Evolutionary conservation across 2,888 invertebrate species (phyloP).

Genomic region (Cephus runcator): DNA sequence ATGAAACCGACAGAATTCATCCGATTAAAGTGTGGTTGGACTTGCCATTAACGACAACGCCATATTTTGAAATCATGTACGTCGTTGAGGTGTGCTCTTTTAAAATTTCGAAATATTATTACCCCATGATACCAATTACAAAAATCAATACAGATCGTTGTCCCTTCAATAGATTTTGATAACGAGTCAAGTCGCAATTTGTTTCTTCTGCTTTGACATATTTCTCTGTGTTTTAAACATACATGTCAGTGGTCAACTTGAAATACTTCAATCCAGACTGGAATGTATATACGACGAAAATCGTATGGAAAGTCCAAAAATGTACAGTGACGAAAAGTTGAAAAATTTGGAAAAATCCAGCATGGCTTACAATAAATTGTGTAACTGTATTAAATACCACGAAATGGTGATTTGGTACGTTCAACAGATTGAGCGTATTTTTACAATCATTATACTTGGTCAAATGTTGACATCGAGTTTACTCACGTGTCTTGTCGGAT

Average conservation of each 20-base stretch:
- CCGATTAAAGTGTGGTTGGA: constrained; percentile 40
- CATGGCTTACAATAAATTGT: constrained; percentile 17
- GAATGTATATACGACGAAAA: constrained; percentile 21
- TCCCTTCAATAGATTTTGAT: constrained; percentile 28
- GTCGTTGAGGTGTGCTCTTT: constrained; percentile 24
- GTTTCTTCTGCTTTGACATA: constrained; percentile 42
- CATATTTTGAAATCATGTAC: constrained; percentile 37
- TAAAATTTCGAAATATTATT: no score
- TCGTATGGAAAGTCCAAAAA: not conserved
- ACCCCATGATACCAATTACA: no score
- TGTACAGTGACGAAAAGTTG: not conserved
- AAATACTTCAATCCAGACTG: constrained; percentile 33
- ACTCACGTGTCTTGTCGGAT: constrained; percentile 35
- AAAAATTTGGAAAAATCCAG: not conserved
- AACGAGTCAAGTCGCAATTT: constrained; percentile 35
- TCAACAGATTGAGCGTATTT: constrained; percentile 28
- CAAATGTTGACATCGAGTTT: constrained; percentile 39
- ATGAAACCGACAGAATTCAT: constrained; percentile 32
- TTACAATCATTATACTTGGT: constrained; percentile 33
- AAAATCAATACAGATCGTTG: not conserved
- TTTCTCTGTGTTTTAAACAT: constrained; percentile 39
- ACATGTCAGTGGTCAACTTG: constrained; percentile 35
- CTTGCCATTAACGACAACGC: constrained; percentile 29
- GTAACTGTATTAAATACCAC: constrained; percentile 31
- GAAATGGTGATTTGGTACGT: constrained; percentile 29